phyloP scores from a whole-genome alignment of 2,888 invertebrate genomes.

The Stomorhina lunata region DNA sequence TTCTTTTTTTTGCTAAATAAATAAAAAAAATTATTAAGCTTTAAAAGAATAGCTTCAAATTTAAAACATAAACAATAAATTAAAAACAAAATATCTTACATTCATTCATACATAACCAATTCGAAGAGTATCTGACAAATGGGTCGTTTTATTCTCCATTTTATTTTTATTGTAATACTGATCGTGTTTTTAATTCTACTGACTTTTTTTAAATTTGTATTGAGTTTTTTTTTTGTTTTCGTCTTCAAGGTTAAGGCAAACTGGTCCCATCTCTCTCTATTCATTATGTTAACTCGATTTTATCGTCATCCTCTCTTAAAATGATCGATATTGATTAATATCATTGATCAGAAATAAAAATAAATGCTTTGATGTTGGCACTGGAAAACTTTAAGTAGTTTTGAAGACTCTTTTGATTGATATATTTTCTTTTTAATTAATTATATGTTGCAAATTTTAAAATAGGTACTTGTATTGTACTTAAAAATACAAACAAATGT shows the following conservation, averaged over 20 bases:
- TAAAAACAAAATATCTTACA: background rate
- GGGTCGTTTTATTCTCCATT: background rate
- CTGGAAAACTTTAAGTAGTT: too few relatives aligned
- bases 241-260: slow-evolving; percentile 67
- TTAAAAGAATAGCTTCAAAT: slow-evolving; percentile 3
- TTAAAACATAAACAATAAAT: slow-evolving; percentile 7
- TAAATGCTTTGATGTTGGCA: background rate
- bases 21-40: slow-evolving; percentile 10
- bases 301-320: background rate
- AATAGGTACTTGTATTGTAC: too few relatives aligned
- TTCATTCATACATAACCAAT: background rate
- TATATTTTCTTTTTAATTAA: too few relatives aligned
- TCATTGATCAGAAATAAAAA: too few relatives aligned
- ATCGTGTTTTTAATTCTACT: slow-evolving; percentile 62
- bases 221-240: slow-evolving; percentile 44
- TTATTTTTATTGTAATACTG: slow-evolving; percentile 1
- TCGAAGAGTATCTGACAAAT: background rate
- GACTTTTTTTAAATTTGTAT: slow-evolving; percentile 25
- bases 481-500: too few relatives aligned
- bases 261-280: slow-evolving; percentile 63
- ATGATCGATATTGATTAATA: background rate
- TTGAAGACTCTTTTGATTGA: too few relatives aligned
- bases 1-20: background rate
- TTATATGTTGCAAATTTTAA: too few relatives aligned
- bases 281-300: background rate